These are phyloP conservation scores for Sciurus vulgaris DNA, from an alignment of 2,797 vertebrate genomes.

Conservation along the genomic window DNA sequence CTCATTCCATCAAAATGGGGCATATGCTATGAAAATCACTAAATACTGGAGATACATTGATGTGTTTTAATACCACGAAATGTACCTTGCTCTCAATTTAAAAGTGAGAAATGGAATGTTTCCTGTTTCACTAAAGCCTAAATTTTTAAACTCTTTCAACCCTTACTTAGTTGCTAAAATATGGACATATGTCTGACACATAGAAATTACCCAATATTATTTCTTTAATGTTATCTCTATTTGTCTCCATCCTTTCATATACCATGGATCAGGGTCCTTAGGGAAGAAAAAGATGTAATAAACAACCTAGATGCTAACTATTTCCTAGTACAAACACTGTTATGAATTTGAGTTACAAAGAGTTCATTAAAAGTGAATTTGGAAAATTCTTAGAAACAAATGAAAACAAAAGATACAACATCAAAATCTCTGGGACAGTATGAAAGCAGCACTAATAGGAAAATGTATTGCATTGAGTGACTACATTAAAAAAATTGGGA, in stretches of 20 bases:
- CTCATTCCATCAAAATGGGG: neutral
- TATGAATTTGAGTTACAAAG: conserved; percentile 18
- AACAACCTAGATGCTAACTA: conserved; percentile 4
- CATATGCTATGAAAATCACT: neutral
- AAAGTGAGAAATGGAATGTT: neutral
- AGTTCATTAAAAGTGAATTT: conserved; percentile 54
- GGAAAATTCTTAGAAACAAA: neutral
- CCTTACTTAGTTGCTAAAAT: conserved; percentile 16
- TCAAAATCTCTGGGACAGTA: too few relatives aligned
- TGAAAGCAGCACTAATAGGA: too few relatives aligned
- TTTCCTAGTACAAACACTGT: neutral
- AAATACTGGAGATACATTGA: neutral
- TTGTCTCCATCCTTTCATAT: conserved; percentile 2
- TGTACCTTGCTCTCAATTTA: neutral
- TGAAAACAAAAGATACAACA: too few relatives aligned
- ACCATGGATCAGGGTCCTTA: neutral
- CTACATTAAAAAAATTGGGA: too few relatives aligned
- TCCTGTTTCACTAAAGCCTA: conserved; percentile 49
- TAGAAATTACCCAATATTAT: neutral
- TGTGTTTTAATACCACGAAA: neutral
- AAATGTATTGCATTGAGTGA: too few relatives aligned
- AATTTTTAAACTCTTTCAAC: conserved; percentile 34
- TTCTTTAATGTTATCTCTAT: neutral
- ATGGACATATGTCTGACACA: neutral
- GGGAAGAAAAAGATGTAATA: neutral